Evolutionary conservation across 2,113 vertebrate genomes (phyloP).

Genomic region (Scolopax mira): DNA sequence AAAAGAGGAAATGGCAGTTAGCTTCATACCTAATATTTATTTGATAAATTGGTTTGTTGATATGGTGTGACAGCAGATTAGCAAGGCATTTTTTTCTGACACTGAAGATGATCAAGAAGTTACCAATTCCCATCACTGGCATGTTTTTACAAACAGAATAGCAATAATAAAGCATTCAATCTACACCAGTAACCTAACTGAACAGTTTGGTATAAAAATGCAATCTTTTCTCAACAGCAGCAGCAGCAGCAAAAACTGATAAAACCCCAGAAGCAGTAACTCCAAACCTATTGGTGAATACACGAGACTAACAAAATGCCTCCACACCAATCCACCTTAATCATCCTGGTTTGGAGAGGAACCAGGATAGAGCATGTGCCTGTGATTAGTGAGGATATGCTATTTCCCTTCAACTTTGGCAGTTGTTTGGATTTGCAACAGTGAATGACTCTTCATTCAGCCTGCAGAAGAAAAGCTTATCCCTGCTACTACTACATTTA

Average conservation of each 20-base stretch:
- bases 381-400: rapidly evolving
- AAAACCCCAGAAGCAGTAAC: background rate
- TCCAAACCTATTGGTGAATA: background rate
- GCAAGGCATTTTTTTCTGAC: background rate
- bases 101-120: background rate
- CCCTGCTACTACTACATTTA: background rate
- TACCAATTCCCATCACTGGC: background rate
- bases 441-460: background rate
- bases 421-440: background rate
- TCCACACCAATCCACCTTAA: background rate
- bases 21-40: background rate
- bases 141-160: background rate
- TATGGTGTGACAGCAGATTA: background rate
- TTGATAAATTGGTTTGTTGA: background rate
- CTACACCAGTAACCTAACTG: background rate
- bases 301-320: background rate
- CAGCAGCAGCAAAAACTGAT: background rate
- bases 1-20: background rate
- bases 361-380: rapidly evolving
- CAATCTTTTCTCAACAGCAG: background rate
- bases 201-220: background rate
- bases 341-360: background rate
- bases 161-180: background rate
- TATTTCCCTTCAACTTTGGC: background rate
- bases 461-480: background rate